phyloP scores from a whole-genome alignment of 2,888 invertebrate genomes.

The Dasypogon diadema region DNA sequence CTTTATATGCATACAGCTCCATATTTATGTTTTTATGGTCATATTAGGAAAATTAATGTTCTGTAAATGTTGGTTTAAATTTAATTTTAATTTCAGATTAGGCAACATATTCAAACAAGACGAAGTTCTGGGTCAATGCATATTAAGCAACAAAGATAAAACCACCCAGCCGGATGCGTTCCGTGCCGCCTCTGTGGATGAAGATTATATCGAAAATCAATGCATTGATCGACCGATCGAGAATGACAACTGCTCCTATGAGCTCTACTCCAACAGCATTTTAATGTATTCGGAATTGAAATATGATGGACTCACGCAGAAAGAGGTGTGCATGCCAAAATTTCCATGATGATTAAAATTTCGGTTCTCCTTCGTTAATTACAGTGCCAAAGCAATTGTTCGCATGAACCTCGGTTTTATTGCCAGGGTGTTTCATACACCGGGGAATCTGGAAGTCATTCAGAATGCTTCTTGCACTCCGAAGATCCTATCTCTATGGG shows the following conservation, averaged over 20 bases:
- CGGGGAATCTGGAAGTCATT: conserved; percentile 58
- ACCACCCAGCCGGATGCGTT: conserved; percentile 83
- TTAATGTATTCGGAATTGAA: conserved; percentile 72
- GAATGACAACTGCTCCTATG: conserved; percentile 79
- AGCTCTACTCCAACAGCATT: conserved; percentile 79
- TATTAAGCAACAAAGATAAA: conserved; percentile 79
- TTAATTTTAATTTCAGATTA: conserved; percentile 50
- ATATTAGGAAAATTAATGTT: not conserved
- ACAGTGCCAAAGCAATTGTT: conserved; percentile 75
- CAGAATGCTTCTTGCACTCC: conserved; percentile 79
- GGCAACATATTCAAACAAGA: conserved; percentile 54
- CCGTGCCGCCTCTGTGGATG: conserved; percentile 78
- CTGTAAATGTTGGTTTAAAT: not conserved
- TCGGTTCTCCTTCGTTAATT: conserved; percentile 33
- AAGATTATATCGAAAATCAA: conserved; percentile 87
- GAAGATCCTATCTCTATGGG: conserved; percentile 86
- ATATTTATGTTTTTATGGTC: not conserved
- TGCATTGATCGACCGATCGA: conserved; percentile 74
- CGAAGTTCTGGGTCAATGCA: conserved; percentile 73
- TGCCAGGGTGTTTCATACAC: conserved; percentile 78
- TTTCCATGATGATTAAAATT: not conserved
- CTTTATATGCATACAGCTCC: no score
- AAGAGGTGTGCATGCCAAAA: conserved; percentile 62
- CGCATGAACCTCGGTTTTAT: conserved; percentile 74
- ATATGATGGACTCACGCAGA: conserved; percentile 66